Percentiles rank a stretch among this genome's conserved stretches.
phyloP scores from a whole-genome alignment of 2,113 vertebrate genomes.

The Apaloderma vittatum region DNA sequence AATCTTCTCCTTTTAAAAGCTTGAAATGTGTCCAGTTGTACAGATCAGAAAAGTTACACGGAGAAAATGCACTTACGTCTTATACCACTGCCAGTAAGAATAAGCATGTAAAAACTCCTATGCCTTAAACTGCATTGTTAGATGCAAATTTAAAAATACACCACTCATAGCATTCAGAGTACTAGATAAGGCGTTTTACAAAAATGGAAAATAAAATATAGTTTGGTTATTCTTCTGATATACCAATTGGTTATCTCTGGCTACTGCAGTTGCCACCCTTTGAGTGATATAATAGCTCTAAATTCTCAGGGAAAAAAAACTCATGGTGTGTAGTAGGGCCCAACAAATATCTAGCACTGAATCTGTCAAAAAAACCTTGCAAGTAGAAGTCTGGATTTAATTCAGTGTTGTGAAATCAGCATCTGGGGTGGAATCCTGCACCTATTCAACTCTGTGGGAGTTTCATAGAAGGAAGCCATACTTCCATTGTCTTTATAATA shows the following conservation, averaged over 20 bases:
- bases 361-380: neutral
- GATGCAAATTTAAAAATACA: neutral
- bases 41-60: neutral
- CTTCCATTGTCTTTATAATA: neutral
- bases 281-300: neutral
- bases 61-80: neutral
- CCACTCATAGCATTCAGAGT: neutral
- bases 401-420: neutral
- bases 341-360: neutral
- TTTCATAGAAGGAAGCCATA: fast-evolving
- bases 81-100: neutral
- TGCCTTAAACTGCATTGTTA: neutral
- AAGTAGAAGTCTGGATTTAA: neutral
- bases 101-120: neutral
- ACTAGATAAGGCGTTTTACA: neutral
- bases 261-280: neutral
- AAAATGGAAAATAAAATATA: neutral
- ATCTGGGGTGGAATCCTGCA: neutral
- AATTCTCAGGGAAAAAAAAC: neutral
- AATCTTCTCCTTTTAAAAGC: neutral
- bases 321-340: neutral
- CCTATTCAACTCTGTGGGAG: neutral
- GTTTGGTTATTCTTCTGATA: neutral
- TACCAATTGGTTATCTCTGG: neutral
- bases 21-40: neutral